These are phyloP conservation scores for Loriculus beryllinus DNA, from an alignment of 2,797 vertebrate genomes.

Conservation along the genomic window DNA sequence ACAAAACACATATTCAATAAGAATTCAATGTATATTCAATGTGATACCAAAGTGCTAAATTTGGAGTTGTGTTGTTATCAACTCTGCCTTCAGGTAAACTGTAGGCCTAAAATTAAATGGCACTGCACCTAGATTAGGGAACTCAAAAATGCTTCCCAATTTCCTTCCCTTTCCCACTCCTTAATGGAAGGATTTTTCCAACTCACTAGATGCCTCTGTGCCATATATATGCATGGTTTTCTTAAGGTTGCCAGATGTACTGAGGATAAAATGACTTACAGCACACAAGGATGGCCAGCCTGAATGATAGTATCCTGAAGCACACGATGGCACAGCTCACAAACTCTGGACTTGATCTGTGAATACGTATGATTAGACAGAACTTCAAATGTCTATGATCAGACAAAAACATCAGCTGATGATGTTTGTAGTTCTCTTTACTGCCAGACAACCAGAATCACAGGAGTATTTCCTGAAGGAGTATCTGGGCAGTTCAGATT, in stretches of 20 bases:
- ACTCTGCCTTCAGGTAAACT: not conserved
- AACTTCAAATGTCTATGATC: not conserved
- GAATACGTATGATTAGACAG: not conserved
- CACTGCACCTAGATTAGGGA: not conserved
- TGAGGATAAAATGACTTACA: not conserved
- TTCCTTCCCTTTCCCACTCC: not conserved
- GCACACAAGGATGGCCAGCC: not conserved
- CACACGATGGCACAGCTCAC: not conserved
- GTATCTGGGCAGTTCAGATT: not conserved
- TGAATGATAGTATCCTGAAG: not conserved
- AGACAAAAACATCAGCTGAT: fast-evolving
- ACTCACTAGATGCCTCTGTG: not conserved
- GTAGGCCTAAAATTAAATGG: not conserved
- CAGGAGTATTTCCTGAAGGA: not conserved
- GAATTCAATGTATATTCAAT: not conserved
- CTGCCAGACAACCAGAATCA: not conserved
- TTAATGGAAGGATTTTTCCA: not conserved
- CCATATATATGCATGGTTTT: not conserved
- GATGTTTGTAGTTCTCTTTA: not conserved
- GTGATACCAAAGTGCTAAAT: not conserved
- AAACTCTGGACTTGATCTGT: not conserved
- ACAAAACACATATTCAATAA: not conserved
- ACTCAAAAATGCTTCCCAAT: not conserved
- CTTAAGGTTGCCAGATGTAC: not conserved
- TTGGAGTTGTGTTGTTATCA: not conserved